phyloP scores from a whole-genome alignment of 2,797 vertebrate species.

The Poecilia velifera region DNA sequence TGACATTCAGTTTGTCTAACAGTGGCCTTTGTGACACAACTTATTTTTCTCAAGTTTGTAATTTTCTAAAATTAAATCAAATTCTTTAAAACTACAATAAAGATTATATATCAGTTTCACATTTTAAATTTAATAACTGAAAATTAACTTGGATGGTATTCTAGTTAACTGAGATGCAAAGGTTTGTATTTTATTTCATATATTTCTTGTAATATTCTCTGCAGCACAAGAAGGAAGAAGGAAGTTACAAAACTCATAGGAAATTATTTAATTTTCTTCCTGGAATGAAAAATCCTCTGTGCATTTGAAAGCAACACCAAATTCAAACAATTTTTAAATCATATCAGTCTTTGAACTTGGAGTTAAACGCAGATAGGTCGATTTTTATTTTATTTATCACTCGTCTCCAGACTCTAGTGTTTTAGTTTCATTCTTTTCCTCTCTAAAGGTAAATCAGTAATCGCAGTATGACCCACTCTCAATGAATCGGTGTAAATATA shows the following conservation, averaged over 20 bases:
- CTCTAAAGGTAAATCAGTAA: constrained; percentile 46
- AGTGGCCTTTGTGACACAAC: background rate
- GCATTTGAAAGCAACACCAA: background rate
- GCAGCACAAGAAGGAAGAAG: background rate
- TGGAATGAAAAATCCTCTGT: background rate
- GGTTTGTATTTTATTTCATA: background rate
- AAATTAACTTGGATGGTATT: background rate
- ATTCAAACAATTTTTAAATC: background rate
- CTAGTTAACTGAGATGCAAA: background rate
- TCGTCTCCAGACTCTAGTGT: background rate
- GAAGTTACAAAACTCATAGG: background rate
- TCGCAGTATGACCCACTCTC: constrained; percentile 9
- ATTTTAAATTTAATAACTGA: background rate
- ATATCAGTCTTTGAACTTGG: background rate
- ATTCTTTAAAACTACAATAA: background rate
- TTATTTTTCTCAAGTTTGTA: background rate
- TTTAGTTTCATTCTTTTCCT: constrained; percentile 52
- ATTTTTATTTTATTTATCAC: constrained; percentile 1
- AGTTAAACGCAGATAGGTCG: background rate
- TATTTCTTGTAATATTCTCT: background rate
- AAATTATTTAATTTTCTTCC: background rate
- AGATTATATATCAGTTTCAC: background rate
- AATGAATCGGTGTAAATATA: constrained; percentile 40
- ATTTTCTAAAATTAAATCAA: background rate
- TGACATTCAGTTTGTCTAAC: background rate